These are phyloP conservation scores for Camptogramma bilineatum DNA, from an alignment of 2,888 invertebrate species.

Conservation along the genomic window DNA sequence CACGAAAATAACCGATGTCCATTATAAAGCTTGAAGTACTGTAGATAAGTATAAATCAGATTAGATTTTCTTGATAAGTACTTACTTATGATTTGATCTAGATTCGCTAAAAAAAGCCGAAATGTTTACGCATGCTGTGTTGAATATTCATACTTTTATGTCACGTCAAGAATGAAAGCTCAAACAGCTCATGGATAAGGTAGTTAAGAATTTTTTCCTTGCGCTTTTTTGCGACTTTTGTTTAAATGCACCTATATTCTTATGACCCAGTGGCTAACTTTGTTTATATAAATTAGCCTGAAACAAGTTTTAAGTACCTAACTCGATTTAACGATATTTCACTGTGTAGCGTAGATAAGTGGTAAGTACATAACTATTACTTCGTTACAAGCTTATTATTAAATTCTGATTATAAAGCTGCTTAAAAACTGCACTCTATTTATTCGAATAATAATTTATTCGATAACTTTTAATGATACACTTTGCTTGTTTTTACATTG, in stretches of 20 bases:
- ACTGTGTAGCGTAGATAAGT: background rate
- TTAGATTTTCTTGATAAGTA: background rate
- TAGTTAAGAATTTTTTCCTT: too few relatives aligned
- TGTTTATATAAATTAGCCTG: too few relatives aligned
- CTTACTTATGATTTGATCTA: background rate
- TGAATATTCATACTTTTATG: background rate
- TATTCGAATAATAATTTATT: conserved; percentile 3
- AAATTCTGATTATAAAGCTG: background rate
- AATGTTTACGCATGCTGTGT: background rate
- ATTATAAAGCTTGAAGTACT: too few relatives aligned
- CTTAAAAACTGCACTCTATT: background rate
- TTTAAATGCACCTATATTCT: too few relatives aligned
- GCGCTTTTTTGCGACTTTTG: background rate
- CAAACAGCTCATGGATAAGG: background rate
- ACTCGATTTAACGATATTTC: background rate
- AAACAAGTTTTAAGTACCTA: too few relatives aligned
- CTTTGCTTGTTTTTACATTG: conserved; percentile 6
- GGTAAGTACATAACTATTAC: background rate
- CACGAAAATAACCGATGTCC: too few relatives aligned
- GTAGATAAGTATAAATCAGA: background rate
- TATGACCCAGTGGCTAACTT: too few relatives aligned
- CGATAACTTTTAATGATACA: conserved; percentile 13
- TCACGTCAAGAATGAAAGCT: too few relatives aligned
- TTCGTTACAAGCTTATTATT: background rate
- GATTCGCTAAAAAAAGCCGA: background rate